Evolutionary conservation across 2,888 invertebrate species (phyloP), one percentile per base, ranked within the genome.

Genomic region (Aquatica leii): DNA sequence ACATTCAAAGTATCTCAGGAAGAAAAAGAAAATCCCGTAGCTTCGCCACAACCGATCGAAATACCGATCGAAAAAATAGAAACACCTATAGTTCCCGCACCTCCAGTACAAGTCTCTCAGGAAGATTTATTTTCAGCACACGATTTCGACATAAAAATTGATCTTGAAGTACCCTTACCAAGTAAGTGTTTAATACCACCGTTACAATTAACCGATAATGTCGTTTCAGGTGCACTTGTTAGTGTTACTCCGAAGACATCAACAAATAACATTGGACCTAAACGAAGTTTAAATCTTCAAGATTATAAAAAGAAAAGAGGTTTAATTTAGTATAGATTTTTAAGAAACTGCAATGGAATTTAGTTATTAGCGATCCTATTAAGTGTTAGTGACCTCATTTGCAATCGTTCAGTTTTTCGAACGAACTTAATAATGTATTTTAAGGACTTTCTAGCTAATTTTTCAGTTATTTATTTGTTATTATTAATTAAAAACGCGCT

Each of bases 121-220:
- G 85, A 85, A 58, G 86, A 87, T 69, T 75, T 85, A 31, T 84
- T 84, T 71, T 83, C 84, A 21, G 84, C 84, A 24, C 98, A 98
- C 79, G 95, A 98, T 82, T 98, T 98, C 82, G 98, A 98, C 76
- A 95, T 97, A 74, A 93, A 91, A 80, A 96, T 98, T 69, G 97
- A 98, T 79, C 81, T 95, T 59, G 94, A 94, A 81, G 89, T 94
- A 72, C 91, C 94, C 54, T 84, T 91, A 71, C 88, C 92, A 69
- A 90, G 93, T 93, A 79, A 86, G 87, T 86, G 2, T 34, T 34
- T 34, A 9, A 8, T 34, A 34, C 34, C 9, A 34, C 9, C 9
- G 34, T 34, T 9, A 9, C 34, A 6, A 4, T 40, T 40, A 40
- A 3, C 3, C 3, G 3, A 4, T 40, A 8, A 43, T 43, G 14